A percentile compares a stretch with the other conserved stretches of the same genome.
Conservation (phyloP, 2,888 invertebrate genomes). For the Fragum sueziense region DNA sequence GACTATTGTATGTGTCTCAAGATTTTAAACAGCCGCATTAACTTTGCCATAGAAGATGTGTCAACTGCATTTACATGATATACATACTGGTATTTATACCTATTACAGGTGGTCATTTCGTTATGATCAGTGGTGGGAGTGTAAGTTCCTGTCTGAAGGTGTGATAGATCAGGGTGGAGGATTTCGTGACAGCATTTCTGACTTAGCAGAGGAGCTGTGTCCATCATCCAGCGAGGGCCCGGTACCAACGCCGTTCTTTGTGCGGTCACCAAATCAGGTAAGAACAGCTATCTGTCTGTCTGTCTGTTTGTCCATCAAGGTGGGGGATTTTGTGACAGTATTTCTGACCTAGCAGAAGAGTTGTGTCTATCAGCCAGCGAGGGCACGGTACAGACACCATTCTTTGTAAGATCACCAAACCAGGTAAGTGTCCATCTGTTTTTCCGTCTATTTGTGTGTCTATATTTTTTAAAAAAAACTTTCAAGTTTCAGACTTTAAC, state of each 20-base stretch:
- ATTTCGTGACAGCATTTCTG: conserved; percentile 82
- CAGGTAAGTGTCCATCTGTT: conserved; percentile 79
- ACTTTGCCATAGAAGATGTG: too few relatives aligned
- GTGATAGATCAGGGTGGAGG: conserved; percentile 83
- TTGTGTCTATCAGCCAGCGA: conserved; percentile 79
- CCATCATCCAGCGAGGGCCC: conserved; percentile 75
- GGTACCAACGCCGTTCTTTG: conserved; percentile 80
- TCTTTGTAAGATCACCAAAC: conserved; percentile 81
- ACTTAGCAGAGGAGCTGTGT: conserved; percentile 82
- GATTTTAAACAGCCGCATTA: too few relatives aligned
- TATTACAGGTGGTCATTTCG: conserved; percentile 77
- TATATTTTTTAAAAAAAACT: too few relatives aligned
- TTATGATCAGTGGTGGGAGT: conserved; percentile 83
- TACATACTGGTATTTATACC: too few relatives aligned
- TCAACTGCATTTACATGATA: too few relatives aligned
- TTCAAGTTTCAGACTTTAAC: too few relatives aligned
- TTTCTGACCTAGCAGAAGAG: conserved; percentile 82
- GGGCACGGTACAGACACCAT: conserved; percentile 77
- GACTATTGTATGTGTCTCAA: too few relatives aligned
- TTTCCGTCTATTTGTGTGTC: too few relatives aligned
- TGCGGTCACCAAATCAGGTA: conserved; percentile 81
- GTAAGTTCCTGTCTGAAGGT: conserved; percentile 82
- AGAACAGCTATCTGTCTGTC: conserved; percentile 77
- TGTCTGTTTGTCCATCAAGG: conserved; percentile 83
- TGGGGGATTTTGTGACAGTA: conserved; percentile 82